phyloP scores from a whole-genome alignment of 1,140 invertebrate species.

The Tenebrio molitor region DNA sequence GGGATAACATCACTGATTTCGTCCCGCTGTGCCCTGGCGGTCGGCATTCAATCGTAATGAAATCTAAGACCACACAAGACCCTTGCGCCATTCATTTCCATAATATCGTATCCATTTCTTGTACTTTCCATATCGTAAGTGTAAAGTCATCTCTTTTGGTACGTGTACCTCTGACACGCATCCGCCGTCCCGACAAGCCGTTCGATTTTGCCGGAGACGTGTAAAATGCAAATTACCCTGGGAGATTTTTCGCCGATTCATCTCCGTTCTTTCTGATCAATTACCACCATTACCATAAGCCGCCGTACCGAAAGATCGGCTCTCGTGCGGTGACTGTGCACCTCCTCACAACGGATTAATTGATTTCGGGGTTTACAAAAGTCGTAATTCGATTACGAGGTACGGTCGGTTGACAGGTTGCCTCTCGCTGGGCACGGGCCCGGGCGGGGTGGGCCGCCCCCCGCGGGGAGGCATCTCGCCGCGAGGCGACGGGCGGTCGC shows the following conservation, averaged over 20 bases:
- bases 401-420: slow-evolving; percentile 37
- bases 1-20: slow-evolving; percentile 38
- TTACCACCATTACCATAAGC: not conserved
- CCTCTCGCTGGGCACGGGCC: slow-evolving; percentile 47
- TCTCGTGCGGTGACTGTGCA: not conserved
- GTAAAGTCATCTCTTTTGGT: slow-evolving; percentile 29
- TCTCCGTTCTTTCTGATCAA: slow-evolving; percentile 10
- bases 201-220: slow-evolving; percentile 17
- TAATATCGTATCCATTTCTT: slow-evolving; percentile 36
- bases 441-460: slow-evolving; percentile 42
- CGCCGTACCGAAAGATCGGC: too few species aligned
- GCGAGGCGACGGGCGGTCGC: slow-evolving; percentile 35
- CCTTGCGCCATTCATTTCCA: slow-evolving; percentile 39
- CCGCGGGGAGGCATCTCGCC: slow-evolving; percentile 27
- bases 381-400: slow-evolving; percentile 25
- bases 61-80: slow-evolving; percentile 44
- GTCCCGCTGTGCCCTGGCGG: not conserved
- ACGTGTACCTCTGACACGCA: slow-evolving; percentile 3
- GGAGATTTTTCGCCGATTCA: slow-evolving; percentile 12
- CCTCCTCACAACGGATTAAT: not conserved
- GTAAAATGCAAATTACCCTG: slow-evolving; percentile 7
- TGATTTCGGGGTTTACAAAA: slow-evolving; percentile 1
- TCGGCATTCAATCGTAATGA: slow-evolving; percentile 38
- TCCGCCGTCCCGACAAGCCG: not conserved
- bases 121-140: slow-evolving; percentile 18